Base-by-base conservation (phyloP, 2,888 invertebrate genomes). In the Elysia crispata region DNA sequence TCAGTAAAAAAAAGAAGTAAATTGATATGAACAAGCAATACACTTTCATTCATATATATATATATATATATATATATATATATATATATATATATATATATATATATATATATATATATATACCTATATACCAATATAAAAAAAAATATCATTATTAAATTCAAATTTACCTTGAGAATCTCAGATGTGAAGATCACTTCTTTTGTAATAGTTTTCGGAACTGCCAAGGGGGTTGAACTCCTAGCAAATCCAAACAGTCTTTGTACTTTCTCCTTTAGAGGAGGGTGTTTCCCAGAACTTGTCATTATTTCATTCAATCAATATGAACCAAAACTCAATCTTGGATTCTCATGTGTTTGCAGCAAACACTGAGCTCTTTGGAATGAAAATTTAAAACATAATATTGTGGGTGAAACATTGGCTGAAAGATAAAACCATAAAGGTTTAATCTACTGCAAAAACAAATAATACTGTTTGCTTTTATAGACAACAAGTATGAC, bases 121-220 rank as follows among this genome's bases (percentile, higher is more conserved):
- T 41, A 6, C 41, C 3, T 41, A 41, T 41, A 6, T 41, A 6
- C 11, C 41, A 41, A 41, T 11, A 41, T 18, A 66, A 66, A 20
- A 66, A 28, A 11, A 30, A 67, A 64, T 8, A 13, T 23, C 69
- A 77, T 33, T 57, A 6, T 30, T 20, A 18, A 20, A 62, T 62
- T 15, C 31, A 62, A 15, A 13, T 60, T 60, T 82, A 90, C 90
- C 92, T 96, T 95, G 85, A 91, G 81, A 75, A 96, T 93, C 90
- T 97, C 97, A 76, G 94, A 94, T n/a, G 95, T 95, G 85, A 97
- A 93, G 77, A 94, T 93, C 89, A 95, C 94, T 91, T 96, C 95
- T 87, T 94, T 94, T 81, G 95, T 80, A n/a, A 83, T 77, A 49
- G 85, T 84, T 81, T 86, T 87, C 1, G 86, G 83, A 6, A 85